phyloP scores from a whole-genome alignment of 2,113 vertebrate genomes.

The Microtus pennsylvanicus region DNA sequence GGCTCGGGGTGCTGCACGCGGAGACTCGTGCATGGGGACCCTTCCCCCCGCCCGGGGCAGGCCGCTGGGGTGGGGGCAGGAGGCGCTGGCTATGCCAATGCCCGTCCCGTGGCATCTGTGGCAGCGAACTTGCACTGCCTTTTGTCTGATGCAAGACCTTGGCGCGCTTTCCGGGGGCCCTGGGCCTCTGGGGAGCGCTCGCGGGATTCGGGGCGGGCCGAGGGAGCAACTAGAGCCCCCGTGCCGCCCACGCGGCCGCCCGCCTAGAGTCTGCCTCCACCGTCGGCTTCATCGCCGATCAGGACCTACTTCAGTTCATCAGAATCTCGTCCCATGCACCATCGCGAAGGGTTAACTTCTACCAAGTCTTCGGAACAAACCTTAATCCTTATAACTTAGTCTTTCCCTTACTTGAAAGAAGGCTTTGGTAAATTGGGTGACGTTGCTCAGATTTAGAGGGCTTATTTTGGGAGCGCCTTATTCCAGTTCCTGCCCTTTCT shows the following conservation, averaged over 20 bases:
- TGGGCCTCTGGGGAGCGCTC: not conserved
- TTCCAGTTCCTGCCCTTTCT: not conserved
- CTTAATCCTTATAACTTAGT: not conserved
- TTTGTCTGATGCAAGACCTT: conserved; percentile 93
- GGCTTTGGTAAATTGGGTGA: not conserved
- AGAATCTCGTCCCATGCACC: not conserved
- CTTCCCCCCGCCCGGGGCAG: not conserved
- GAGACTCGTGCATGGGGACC: not conserved
- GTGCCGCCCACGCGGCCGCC: not conserved
- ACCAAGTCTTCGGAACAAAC: not conserved
- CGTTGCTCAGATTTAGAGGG: not conserved
- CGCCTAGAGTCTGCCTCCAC: not conserved
- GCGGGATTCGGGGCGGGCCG: not conserved
- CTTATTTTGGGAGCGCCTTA: not conserved
- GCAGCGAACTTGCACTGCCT: conserved; percentile 64
- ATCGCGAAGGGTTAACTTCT: not conserved
- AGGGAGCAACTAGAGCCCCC: not conserved
- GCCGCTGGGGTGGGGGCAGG: not conserved
- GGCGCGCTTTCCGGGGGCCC: conserved; percentile 70
- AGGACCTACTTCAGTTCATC: not conserved
- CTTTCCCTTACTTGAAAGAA: not conserved
- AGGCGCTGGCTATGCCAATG: not conserved
- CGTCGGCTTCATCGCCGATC: not conserved
- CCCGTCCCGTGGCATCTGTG: not conserved
- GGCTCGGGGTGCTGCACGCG: no score